Evolutionary conservation across 2,113 vertebrate species (phyloP).

Genomic region (Collichthys lucidus): DNA sequence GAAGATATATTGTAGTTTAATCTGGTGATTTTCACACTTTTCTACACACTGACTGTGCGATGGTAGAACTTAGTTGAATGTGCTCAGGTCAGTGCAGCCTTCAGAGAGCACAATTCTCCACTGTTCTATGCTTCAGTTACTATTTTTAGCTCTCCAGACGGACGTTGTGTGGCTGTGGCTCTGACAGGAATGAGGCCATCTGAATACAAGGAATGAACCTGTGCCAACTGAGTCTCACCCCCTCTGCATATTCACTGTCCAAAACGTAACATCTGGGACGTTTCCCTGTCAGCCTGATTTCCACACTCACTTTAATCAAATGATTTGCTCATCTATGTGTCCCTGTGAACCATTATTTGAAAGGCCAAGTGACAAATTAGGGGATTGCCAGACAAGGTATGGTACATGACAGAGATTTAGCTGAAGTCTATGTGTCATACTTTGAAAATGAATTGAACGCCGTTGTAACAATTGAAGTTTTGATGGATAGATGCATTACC

Average conservation of each 20-base stretch:
- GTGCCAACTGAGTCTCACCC: slow-evolving; percentile 49
- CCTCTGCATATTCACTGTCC: slow-evolving; percentile 66
- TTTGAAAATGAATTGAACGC: slow-evolving; percentile 37
- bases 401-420: slow-evolving; percentile 53
- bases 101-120: slow-evolving; percentile 48
- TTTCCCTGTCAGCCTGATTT: slow-evolving; percentile 68
- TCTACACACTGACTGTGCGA: slow-evolving; percentile 13
- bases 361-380: slow-evolving; percentile 72
- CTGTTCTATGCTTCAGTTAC: slow-evolving; percentile 50
- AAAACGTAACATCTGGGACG: slow-evolving; percentile 71
- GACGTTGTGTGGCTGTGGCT: slow-evolving; percentile 64
- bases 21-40: slow-evolving; percentile 25
- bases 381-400: slow-evolving; percentile 38
- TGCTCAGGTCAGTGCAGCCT: slow-evolving; percentile 56
- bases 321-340: slow-evolving; percentile 57
- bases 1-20: slow-evolving; percentile 8
- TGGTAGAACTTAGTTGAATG: slow-evolving; percentile 11
- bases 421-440: not conserved
- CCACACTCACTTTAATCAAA: slow-evolving; percentile 64
- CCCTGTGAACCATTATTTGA: slow-evolving; percentile 54
- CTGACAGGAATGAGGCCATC: slow-evolving; percentile 75
- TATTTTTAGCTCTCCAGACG: slow-evolving; percentile 74
- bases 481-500: slow-evolving; percentile 14
- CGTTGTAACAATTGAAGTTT: slow-evolving; percentile 12
- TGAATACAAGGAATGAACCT: slow-evolving; percentile 59